phyloP scores from a whole-genome alignment of 2,888 invertebrate genomes.

The Coronaproctus castanopsis region DNA sequence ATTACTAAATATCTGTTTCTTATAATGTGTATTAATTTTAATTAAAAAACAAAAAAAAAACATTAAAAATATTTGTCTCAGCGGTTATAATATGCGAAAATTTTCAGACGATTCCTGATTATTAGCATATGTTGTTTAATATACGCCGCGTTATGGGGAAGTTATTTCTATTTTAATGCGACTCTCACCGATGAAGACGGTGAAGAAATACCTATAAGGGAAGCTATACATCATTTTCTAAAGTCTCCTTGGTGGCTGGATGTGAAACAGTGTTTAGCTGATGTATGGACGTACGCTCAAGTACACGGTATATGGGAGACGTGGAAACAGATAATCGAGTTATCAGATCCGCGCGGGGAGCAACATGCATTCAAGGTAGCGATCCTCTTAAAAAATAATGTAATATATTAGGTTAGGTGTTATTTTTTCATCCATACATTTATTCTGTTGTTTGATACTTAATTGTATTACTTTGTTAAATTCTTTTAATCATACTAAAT shows the following conservation, averaged over 20 bases:
- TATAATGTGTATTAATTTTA: no score
- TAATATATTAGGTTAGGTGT: background rate
- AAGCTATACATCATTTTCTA: constrained; percentile 72
- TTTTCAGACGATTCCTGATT: constrained; percentile 35
- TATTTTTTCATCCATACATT: background rate
- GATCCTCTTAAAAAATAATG: background rate
- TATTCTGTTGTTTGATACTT: background rate
- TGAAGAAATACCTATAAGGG: constrained; percentile 67
- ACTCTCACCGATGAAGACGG: constrained; percentile 65
- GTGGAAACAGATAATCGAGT: constrained; percentile 65
- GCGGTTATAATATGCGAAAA: no score
- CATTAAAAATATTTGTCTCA: no score
- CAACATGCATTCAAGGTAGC: constrained; percentile 63
- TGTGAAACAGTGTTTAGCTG: constrained; percentile 43
- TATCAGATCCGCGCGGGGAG: constrained; percentile 78
- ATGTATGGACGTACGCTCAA: constrained; percentile 56
- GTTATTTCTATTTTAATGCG: constrained; percentile 72
- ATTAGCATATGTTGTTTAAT: constrained; percentile 40
- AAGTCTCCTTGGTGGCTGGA: constrained; percentile 75
- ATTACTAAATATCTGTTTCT: no score
- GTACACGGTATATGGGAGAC: constrained; percentile 74
- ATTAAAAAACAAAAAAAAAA: no score
- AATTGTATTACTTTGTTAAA: no score
- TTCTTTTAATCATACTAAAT: no score
- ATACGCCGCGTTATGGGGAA: constrained; percentile 52